Conservation (phyloP, 2,797 vertebrate genomes). For the Sebastiscus tertius region DNA sequence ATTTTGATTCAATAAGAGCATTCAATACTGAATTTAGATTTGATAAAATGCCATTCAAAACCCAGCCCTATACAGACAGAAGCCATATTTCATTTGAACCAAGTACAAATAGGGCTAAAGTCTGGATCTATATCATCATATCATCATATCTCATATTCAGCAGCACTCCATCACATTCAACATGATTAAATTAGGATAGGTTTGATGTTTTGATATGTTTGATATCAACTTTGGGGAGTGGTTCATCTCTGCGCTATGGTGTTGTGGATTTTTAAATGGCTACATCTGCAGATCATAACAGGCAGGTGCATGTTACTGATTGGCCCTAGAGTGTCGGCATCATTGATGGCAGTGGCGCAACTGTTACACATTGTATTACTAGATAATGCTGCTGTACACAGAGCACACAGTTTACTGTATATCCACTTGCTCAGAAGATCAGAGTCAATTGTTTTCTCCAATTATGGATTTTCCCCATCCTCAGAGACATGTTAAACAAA, state of each 20-base stretch:
- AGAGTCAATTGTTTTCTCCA: slow-evolving; percentile 56
- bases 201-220: background rate
- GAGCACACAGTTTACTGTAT: slow-evolving; percentile 34
- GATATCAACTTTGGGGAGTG: background rate
- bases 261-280: background rate
- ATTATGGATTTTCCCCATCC: slow-evolving; percentile 64
- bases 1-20: background rate
- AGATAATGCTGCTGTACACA: slow-evolving; percentile 6
- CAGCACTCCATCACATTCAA: background rate
- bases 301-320: background rate
- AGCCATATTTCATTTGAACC: background rate
- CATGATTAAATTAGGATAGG: background rate
- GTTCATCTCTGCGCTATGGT: background rate
- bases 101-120: background rate
- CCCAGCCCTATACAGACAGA: background rate
- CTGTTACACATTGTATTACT: background rate
- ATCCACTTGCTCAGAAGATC: slow-evolving; percentile 29
- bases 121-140: background rate
- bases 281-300: background rate
- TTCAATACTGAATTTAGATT: background rate
- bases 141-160: background rate
- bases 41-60: background rate
- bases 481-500: slow-evolving; percentile 72
- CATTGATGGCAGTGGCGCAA: background rate
- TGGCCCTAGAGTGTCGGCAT: background rate